Percentiles rank a stretch among this genome's conserved stretches.
These are phyloP conservation scores for pig (Sus scrofa) DNA, from an alignment of 2,113 vertebrate species.

Conservation along the genomic window T2T-Sscrofa CM000830.6:77566001-77566500, in stretches of 20 bases:
- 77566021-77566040: conserved; percentile 11
- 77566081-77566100: background rate
- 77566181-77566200: background rate
- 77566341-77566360: background rate
- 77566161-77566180: background rate
- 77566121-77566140: background rate
- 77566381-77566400: too few relatives aligned
- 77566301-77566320: background rate
- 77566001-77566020: background rate
- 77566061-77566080: background rate
- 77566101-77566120: background rate
- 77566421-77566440: too few relatives aligned
- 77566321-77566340: background rate
- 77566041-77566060: background rate
- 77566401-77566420: too few relatives aligned
- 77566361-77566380: background rate
- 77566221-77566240: background rate
- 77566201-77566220: background rate
- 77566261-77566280: too few relatives aligned
- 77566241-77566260: background rate
- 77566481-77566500: too few relatives aligned
- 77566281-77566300: too few relatives aligned
- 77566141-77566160: background rate
- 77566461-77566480: too few relatives aligned
- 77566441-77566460: too few relatives aligned